Base-by-base conservation (phyloP, 2,797 vertebrate species). In the Sternarchorhynchus goeldii region DNA sequence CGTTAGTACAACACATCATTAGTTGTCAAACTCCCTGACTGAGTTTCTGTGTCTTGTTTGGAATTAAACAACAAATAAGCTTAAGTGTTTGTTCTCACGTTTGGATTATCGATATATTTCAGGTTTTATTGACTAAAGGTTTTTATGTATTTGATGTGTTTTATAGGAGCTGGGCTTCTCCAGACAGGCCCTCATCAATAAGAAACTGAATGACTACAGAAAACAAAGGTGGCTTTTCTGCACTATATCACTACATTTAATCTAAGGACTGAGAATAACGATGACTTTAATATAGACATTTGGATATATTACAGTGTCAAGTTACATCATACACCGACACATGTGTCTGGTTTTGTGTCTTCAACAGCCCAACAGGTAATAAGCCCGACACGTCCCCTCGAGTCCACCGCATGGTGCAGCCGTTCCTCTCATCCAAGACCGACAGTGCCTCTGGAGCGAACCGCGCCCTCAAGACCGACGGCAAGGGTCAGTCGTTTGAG, bases 121-220 rank as follows among this genome's bases (percentile, higher is more conserved):
- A 50, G 10, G 10, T 56, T 62, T 34, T 50, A 29, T 8, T 65
- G 39, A 60, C 4, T 66, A 16, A 76, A 56, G 18, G 3, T n/a
- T 25, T 25, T 25, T 25, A 25, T 1, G 6, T 55, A 16, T 36
- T 70, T 59, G 4, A 62, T 45, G 32, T 62, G 17, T 65, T 71
- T 74, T n/a, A 6, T 71, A 99, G 97, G 97, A 98, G 89, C 93
- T 96, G n/a, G 93, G 95, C 77, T 96, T 93, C 91, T 95, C 95
- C 85, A 95, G 95, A 89, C 96, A 97, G 90, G 95, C 95, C 55
- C 94, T 99, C 86, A 98, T 98, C 91, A 98, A 93, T 93, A 98
- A 98, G 92, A 99, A 98, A 91, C 88, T 99, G 90, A 98, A 98
- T 34, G 95, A 98, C 89, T 97, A 99, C 91, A 93, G 94, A 41